Percentiles rank a stretch among this genome's conserved stretches.
Evolutionary conservation across 1,140 invertebrate species (phyloP).

Genomic region (Drosophila lacertosa): DNA sequence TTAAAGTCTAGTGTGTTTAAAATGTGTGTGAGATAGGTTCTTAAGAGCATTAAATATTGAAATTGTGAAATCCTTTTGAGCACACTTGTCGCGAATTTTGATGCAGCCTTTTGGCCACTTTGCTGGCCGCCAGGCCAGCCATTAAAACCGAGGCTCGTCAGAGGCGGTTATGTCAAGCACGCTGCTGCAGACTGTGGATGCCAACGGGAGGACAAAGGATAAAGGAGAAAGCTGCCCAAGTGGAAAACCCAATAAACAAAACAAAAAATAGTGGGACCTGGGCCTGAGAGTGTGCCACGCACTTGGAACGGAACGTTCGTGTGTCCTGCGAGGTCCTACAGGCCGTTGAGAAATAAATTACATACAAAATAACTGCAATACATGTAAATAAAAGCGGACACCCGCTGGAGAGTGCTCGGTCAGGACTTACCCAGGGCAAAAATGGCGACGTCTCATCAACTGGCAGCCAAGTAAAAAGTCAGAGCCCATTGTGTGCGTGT

Average conservation of each 20-base stretch:
- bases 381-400: conserved; percentile 76
- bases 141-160: conserved; percentile 68
- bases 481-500: conserved; percentile 69
- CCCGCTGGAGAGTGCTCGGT: conserved; percentile 19
- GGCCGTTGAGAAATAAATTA: conserved; percentile 72
- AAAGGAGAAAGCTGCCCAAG: conserved; percentile 47
- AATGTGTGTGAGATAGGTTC: neutral
- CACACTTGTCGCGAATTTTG: conserved; percentile 18
- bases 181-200: conserved; percentile 24
- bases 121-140: conserved; percentile 29
- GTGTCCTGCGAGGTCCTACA: conserved; percentile 17
- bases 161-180: conserved; percentile 44
- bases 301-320: conserved; percentile 48
- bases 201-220: conserved; percentile 1
- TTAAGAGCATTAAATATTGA: too few species aligned
- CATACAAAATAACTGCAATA: conserved; percentile 82
- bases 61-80: neutral
- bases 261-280: conserved; percentile 11
- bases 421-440: neutral
- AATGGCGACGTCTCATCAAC: conserved; percentile 62
- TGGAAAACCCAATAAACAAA: conserved; percentile 78
- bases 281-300: conserved; percentile 29
- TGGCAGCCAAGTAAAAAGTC: conserved; percentile 70
- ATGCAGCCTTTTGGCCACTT: conserved; percentile 54
- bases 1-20: neutral